Conservation (phyloP, 2,113 vertebrate genomes). For the Rousettus leschenaultii region DNA sequence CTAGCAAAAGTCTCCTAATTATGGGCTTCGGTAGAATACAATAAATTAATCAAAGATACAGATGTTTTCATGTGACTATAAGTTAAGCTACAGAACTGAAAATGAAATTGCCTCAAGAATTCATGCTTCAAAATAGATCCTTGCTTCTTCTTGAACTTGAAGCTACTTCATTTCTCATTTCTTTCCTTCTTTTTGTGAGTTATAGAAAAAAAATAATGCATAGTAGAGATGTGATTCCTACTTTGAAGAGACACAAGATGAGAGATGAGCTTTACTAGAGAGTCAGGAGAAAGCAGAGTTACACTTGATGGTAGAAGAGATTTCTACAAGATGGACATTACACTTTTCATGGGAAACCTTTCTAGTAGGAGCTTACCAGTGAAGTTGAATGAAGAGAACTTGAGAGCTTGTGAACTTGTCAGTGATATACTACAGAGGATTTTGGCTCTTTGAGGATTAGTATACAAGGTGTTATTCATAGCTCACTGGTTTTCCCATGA, state of each 20-base stretch:
- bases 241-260: neutral
- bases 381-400: neutral
- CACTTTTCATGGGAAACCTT: neutral
- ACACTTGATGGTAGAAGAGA: neutral
- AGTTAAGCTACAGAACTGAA: neutral
- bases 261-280: neutral
- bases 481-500: conserved; percentile 31
- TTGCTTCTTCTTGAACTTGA: neutral
- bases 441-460: conserved; percentile 24
- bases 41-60: neutral
- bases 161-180: neutral
- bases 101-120: neutral
- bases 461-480: neutral
- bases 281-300: neutral
- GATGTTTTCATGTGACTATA: neutral
- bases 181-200: neutral
- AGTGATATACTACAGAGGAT: neutral
- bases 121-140: neutral
- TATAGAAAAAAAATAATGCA: neutral
- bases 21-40: neutral
- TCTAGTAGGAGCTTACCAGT: neutral
- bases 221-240: neutral
- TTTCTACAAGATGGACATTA: neutral
- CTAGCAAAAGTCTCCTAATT: neutral
- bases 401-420: neutral